These are phyloP conservation scores for Drosophila merina DNA, from an alignment of 2,888 invertebrate species.

Conservation along the genomic window DNA sequence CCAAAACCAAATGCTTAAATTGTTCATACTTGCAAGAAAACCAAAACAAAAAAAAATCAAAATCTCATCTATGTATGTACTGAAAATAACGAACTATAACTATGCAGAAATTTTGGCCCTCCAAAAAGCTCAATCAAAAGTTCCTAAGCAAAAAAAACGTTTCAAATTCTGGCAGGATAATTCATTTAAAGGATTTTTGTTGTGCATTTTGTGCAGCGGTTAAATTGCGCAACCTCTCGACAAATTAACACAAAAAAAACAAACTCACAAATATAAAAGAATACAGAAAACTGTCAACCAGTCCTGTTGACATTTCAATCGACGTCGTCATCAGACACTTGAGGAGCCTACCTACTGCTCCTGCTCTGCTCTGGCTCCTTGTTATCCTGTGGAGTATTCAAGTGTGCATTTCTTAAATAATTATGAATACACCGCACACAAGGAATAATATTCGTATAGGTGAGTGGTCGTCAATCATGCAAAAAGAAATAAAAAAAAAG, in stretches of 20 bases:
- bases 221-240: conserved; percentile 10
- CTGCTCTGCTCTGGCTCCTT: conserved; percentile 17
- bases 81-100: conserved; percentile 1
- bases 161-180: conserved; percentile 12
- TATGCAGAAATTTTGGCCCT: conserved; percentile 22
- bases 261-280: conserved; percentile 4
- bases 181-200: conserved; percentile 20
- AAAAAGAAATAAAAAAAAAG: background rate
- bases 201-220: conserved; percentile 42
- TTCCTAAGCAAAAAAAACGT: conserved; percentile 37
- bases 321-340: conserved; percentile 40
- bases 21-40: conserved; percentile 4
- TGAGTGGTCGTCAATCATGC: conserved; percentile 69
- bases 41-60: conserved; percentile 12
- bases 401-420: conserved; percentile 76
- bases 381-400: conserved; percentile 42
- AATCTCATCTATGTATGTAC: conserved; percentile 29
- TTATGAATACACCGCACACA: conserved; percentile 68
- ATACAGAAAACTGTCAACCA: conserved; percentile 57
- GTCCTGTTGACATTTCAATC: conserved; percentile 68
- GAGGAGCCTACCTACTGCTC: conserved; percentile 43
- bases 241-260: conserved; percentile 11
- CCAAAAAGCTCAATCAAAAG: conserved; percentile 49
- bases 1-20: conserved; percentile 14
- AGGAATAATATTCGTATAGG: conserved; percentile 46